Conservation (phyloP, 2,113 vertebrate species). For the Cisticola juncidis region DNA sequence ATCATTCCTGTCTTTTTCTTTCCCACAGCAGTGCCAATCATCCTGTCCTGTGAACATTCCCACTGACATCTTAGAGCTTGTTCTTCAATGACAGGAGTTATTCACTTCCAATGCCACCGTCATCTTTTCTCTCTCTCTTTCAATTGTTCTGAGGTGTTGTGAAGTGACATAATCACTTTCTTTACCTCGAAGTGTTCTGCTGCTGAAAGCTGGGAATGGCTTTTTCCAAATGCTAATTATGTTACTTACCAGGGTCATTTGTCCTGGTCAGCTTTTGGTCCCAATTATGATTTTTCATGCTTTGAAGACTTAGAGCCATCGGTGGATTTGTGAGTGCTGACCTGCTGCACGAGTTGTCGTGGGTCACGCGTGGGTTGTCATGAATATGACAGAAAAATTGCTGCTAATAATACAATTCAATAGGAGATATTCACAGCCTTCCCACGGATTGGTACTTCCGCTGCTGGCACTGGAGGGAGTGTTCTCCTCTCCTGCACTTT, state of each 20-base stretch:
- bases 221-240: background rate
- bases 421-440: background rate
- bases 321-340: background rate
- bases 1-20: background rate
- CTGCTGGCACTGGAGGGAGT: background rate
- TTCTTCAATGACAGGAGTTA: background rate
- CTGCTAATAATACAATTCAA: background rate
- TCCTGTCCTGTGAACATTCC: background rate
- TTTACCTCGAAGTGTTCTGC: background rate
- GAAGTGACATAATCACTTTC: background rate
- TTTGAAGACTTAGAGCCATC: background rate
- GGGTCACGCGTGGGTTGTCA: background rate
- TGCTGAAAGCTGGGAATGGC: background rate
- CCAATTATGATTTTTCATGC: background rate
- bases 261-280: background rate
- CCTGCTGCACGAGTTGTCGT: rapidly evolving
- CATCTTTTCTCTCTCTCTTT: background rate
- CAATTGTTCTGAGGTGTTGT: background rate
- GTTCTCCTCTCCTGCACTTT: background rate
- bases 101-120: background rate
- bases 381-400: background rate
- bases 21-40: background rate
- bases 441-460: background rate
- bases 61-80: background rate
- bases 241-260: rapidly evolving